A percentile compares a stretch with the other conserved stretches of the same genome.
Conservation (phyloP, 2,888 invertebrate species). For the Pogonocherus hispidulus region DNA sequence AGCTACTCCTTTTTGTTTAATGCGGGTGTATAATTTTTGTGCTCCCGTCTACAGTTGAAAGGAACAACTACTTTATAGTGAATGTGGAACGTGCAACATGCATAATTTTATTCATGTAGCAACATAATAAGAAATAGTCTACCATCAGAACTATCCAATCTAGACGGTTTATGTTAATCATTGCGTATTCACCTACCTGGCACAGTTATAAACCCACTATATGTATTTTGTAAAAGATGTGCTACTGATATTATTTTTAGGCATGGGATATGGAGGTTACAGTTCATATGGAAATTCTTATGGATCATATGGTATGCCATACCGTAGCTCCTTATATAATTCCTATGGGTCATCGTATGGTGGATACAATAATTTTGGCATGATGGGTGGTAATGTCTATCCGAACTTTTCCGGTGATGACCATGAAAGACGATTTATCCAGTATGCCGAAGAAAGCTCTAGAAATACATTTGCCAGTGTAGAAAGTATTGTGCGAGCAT, state of each 20-base stretch:
- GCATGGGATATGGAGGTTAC: slow-evolving; percentile 49
- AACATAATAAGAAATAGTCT: no score
- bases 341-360: slow-evolving; percentile 57
- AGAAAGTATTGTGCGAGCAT: slow-evolving; percentile 86
- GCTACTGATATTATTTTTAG: slow-evolving; percentile 41
- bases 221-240: no score
- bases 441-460: slow-evolving; percentile 92
- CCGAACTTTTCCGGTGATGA: slow-evolving; percentile 65
- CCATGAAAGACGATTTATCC: slow-evolving; percentile 82
- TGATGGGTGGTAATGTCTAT: slow-evolving; percentile 60
- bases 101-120: no score
- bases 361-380: slow-evolving; percentile 64
- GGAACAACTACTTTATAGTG: no score
- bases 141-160: no score
- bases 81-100: no score
- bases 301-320: slow-evolving; percentile 58
- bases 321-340: slow-evolving; percentile 58
- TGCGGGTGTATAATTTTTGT: no score
- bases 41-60: no score
- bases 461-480: slow-evolving; percentile 95
- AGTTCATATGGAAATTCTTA: slow-evolving; percentile 59
- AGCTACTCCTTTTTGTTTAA: no score
- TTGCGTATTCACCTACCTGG: no score
- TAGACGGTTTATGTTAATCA: no score
- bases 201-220: no score